A percentile compares a stretch with the other conserved stretches of the same genome.
Evolutionary conservation across 2,888 invertebrate species (phyloP).

Genomic region (Automeris io): DNA sequence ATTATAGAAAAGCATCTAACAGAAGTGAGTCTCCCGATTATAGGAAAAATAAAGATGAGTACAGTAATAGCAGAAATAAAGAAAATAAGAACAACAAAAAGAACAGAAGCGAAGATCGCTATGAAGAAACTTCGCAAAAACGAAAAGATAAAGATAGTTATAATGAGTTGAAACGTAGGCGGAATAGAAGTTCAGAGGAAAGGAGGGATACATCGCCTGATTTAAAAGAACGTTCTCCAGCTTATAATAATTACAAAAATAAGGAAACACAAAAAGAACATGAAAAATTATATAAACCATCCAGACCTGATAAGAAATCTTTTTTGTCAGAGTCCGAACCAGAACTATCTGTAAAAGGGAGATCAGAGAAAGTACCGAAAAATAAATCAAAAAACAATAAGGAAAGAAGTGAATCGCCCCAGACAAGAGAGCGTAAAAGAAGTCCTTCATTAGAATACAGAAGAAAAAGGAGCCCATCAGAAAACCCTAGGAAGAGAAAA

Average conservation of each 20-base stretch:
- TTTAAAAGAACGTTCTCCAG: conserved; percentile 37
- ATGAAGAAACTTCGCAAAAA: conserved; percentile 33
- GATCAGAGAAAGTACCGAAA: conserved; percentile 28
- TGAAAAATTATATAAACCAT: conserved; percentile 40
- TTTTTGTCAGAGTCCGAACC: conserved; percentile 49
- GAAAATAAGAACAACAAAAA: conserved; percentile 29
- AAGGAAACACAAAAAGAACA: conserved; percentile 37
- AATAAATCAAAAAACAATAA: conserved; percentile 37
- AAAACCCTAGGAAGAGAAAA: too few species aligned
- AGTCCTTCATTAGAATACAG: conserved; percentile 32
- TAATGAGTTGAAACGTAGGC: conserved; percentile 31
- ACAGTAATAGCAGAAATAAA: conserved; percentile 25
- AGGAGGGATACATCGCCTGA: conserved; percentile 43
- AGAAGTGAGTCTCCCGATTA: conserved; percentile 17
- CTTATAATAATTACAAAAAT: conserved; percentile 31
- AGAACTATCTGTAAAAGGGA: conserved; percentile 37
- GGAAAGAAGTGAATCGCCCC: conserved; percentile 29
- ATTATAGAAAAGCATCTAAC: conserved; percentile 29
- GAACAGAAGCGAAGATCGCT: conserved; percentile 30
- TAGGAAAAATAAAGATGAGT: conserved; percentile 20
- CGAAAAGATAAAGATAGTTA: conserved; percentile 29
- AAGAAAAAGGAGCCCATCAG: neutral
- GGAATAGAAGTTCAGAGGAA: conserved; percentile 37
- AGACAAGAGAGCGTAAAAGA: conserved; percentile 29
- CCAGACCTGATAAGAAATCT: conserved; percentile 31